Evolutionary conservation across 1,140 invertebrate genomes (phyloP).

Genomic region (Pomacea maculata): DNA sequence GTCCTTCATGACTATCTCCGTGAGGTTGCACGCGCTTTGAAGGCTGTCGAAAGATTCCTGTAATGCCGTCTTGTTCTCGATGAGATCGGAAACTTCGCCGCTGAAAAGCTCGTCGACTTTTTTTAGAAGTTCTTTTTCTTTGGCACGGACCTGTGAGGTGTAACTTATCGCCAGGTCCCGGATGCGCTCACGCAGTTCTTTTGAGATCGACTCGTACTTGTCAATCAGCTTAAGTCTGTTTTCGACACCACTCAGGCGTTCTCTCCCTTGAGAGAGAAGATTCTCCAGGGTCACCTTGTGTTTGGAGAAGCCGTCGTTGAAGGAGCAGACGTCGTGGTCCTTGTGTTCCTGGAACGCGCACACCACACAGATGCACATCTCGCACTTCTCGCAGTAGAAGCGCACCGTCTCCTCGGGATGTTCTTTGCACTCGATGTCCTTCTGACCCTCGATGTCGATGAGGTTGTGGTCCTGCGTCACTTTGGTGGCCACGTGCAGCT

Average conservation of each 20-base stretch:
- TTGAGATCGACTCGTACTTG: constrained; percentile 53
- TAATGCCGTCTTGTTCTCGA: constrained; percentile 56
- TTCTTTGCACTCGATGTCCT: constrained; percentile 63
- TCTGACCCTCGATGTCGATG: constrained; percentile 64
- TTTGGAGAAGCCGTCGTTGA: constrained; percentile 59
- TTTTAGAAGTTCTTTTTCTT: constrained; percentile 55
- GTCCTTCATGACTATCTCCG: constrained; percentile 62
- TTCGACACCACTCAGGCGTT: constrained; percentile 41
- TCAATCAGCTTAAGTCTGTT: constrained; percentile 53
- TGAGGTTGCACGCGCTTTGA: constrained; percentile 59
- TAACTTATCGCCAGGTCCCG: constrained; percentile 60
- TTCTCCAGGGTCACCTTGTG: constrained; percentile 52
- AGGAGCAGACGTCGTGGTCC: constrained; percentile 64
- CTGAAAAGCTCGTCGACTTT: constrained; percentile 56
- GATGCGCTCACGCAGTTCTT: constrained; percentile 58
- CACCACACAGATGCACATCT: constrained; percentile 62
- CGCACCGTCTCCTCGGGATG: constrained; percentile 63
- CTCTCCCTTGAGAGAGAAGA: constrained; percentile 49
- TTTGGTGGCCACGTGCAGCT: constrained; percentile 62
- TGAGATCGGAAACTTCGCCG: constrained; percentile 52
- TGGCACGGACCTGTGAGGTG: constrained; percentile 57
- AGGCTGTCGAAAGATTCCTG: constrained; percentile 60
- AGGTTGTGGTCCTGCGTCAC: constrained; percentile 63
- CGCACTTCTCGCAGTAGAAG: constrained; percentile 65
- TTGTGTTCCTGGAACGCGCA: constrained; percentile 65